Evolutionary conservation across 1,140 invertebrate genomes (phyloP), one percentile per base, ranked within the genome.

Genomic region (Asobara japonica): DNA sequence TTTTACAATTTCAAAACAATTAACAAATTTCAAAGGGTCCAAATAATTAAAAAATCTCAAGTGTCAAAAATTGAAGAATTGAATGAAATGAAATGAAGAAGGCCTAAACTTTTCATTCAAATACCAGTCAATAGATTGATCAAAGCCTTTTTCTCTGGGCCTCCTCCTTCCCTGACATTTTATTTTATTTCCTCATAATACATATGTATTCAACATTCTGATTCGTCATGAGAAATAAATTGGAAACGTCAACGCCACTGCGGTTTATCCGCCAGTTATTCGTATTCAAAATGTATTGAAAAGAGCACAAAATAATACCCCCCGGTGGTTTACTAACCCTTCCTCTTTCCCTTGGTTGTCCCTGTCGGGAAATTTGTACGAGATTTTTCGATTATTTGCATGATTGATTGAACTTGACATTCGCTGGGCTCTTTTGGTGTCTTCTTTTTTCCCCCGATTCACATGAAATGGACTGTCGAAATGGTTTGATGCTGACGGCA

Each of bases 91-190:
- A n/a, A n/a, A n/a, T n/a, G n/a, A n/a, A n/a, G n/a, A n/a, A n/a
- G n/a, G n/a, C 22, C 11, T n/a, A 6, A 51, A 20, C 27, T 56
- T 20, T 68, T 18, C 20, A 60, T 69, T 25, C 6, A 20, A 30
- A 69, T 36, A 69, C 33, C n/a, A n/a, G n/a, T 45, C 56, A 65
- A 73, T 73, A 62, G 65, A 45, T 73, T 73, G 71, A 73, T 68
- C 71, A 62, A 69, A 69, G 62, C 27, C 31, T 30, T 72, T 65
- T 56, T 72, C 33, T 25, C 60, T 30, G 27, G n/a, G 61, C 64
- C 38, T 72, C n/a, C 25, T 30, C 33, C 64, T 65, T 36, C 36
- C 20, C 27, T 36, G 8, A 29, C 48, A 45, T 66, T 66, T 45
- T 27, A 66, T 66, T 5, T n/a, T 45, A 16, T 45, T 13, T 31